Base-by-base conservation (phyloP, 2,888 invertebrate genomes). In the Hoplodrina ambigua region DNA sequence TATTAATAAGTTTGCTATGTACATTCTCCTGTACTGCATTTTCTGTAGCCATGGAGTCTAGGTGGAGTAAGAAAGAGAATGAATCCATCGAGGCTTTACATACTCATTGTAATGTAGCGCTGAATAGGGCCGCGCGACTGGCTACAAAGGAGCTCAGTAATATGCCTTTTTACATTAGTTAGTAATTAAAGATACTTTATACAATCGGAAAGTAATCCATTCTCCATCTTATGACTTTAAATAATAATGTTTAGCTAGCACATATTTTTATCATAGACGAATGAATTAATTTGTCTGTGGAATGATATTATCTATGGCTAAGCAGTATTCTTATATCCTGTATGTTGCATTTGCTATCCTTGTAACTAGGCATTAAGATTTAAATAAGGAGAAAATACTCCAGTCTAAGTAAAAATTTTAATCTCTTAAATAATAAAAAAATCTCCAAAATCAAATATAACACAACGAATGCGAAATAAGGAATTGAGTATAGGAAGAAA, bases 1-100 rank as follows among this genome's bases (percentile, higher is more conserved):
- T 97, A 81, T 94, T 98, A n/a, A 94, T 98, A 20, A 96, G 97
- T 81, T 94, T 97, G 37, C 90, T 98, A 67, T 97, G 97, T 37
- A 97, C 97, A 61, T 97, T 97, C 85, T 97, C 97, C 58, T 96
- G 97, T 80, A 97, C 97, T 17, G 97, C 97, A 0, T 94, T 98
- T 67, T 96, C 95, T 2, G 91, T 90, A 3, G 94, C 94, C 0
- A 95, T 96, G 94, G 93, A 96, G 73, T 91, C 92, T 2, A 96
- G 96, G 61, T 97, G 97, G 97, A 96, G 94, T 78, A 96, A 96
- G 80, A 94, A 94, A 58, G 93, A 97, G 70, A 96, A 95, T 73
- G 97, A 96, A 60, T 84, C 87, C 7, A 90, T 98, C 30, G 97
- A 97, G 82, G 94, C 96, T 7, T 90, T 97, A 67, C 96, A 96